Evolutionary conservation across 2,113 vertebrate genomes (phyloP).

Genomic region (Noctilio leporinus): DNA sequence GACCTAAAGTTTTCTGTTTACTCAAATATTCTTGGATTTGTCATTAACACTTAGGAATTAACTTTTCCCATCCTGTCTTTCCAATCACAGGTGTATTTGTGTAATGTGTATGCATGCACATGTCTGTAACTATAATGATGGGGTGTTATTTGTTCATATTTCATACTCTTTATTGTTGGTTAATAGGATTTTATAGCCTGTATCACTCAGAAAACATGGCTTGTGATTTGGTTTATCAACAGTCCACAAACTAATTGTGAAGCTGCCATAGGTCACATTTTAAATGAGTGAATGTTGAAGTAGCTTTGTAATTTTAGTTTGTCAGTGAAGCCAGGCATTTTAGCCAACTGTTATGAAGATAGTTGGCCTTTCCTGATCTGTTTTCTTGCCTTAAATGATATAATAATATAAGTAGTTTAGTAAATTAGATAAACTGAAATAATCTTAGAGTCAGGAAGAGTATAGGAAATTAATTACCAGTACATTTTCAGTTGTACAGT

Average conservation of each 20-base stretch:
- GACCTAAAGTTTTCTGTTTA: neutral
- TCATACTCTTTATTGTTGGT: neutral
- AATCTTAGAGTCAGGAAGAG: neutral
- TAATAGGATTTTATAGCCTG: neutral
- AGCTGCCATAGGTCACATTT: neutral
- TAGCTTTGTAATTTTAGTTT: neutral
- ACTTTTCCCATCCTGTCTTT: neutral
- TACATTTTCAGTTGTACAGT: neutral
- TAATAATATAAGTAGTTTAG: neutral
- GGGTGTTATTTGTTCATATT: neutral
- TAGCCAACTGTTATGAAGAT: neutral
- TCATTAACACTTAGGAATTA: neutral
- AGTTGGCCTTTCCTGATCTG: neutral
- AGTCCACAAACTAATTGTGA: neutral
- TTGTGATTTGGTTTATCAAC: neutral
- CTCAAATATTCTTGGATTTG: neutral
- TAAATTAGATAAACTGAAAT: neutral
- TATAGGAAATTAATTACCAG: neutral
- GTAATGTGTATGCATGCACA: neutral
- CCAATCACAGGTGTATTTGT: neutral
- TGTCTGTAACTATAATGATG: neutral
- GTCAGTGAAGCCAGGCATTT: neutral
- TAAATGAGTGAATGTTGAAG: neutral
- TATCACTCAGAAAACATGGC: neutral
- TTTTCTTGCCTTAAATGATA: neutral